Evolutionary conservation across 2,797 vertebrate species (phyloP).

Genomic region (Intellagama lesueurii): DNA sequence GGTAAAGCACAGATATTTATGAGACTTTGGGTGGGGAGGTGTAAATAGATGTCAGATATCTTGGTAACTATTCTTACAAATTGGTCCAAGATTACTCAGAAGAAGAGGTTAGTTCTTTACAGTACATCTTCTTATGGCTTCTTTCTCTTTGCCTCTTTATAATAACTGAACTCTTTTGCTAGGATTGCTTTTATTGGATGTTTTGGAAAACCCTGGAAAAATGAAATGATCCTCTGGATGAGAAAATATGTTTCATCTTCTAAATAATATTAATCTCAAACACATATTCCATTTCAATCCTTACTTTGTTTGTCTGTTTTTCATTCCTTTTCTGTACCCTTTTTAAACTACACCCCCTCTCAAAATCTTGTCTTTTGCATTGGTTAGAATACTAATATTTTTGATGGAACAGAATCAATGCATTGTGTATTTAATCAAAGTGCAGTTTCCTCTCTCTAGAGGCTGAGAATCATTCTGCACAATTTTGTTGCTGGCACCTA

Average conservation of each 20-base stretch:
- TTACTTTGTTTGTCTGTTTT: conserved; percentile 5
- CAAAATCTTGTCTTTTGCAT: neutral
- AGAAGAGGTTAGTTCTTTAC: conserved; percentile 12
- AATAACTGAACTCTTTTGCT: neutral
- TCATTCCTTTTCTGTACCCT: conserved; percentile 4
- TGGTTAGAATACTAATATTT: neutral
- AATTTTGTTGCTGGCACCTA: neutral
- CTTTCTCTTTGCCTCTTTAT: neutral
- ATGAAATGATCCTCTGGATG: neutral
- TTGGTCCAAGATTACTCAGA: neutral
- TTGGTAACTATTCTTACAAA: neutral
- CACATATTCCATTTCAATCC: conserved; percentile 16
- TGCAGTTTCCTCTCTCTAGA: neutral
- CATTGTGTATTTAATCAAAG: neutral
- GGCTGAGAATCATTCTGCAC: neutral
- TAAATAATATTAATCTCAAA: neutral
- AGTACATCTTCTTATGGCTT: neutral
- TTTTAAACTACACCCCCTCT: neutral
- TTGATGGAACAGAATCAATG: neutral
- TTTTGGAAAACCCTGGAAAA: neutral
- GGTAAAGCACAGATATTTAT: neutral
- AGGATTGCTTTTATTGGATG: conserved; percentile 24
- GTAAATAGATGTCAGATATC: neutral
- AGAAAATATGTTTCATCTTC: neutral
- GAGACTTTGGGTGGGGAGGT: too few relatives aligned